Evolutionary conservation across 2,888 invertebrate genomes (phyloP), one percentile per base, ranked within the genome.

Genomic region (Eupsilia transversa): DNA sequence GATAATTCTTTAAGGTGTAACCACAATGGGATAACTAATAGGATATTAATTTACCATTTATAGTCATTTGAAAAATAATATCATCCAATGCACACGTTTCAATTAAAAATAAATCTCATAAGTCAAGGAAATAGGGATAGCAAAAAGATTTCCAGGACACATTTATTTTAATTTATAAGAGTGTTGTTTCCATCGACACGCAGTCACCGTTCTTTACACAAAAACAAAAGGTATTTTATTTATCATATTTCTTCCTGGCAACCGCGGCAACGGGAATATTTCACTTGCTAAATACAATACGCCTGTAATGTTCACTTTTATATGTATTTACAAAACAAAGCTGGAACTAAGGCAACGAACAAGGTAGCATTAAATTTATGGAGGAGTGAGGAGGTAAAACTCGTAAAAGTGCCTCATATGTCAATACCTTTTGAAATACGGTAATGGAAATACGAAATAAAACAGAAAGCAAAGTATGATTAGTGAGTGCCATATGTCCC

Each of bases 361-460:
- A 94, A 92, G 93, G 93, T 92, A 92, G 91, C 91, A 91, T 94
- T 92, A 91, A 93, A 94, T 93, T 93, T 92, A 93, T 90, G 91
- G 89, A 90, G 88, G 89, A 92, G 90, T 92, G 92, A 92, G 91
- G 90, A 90, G 90, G 93, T 93, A 92, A 93, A 94, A 94, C 94
- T 94, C 96, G 92, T 96, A 96, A 96, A 96, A 95, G 95, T 94
- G 95, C 94, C 95, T 92, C 96, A 94, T 95, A 94, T 94, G 96
- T 96, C 96, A 96, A 96, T 96, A 96, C 95, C 93, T 96, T 95
- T 95, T 96, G 96, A 96, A 96, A 96, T 96, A 96, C 94, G 95
- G 93, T 96, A 96, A 96, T 96, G 96, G 96, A 96, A 96, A 96
- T 96, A 94, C 94, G 95, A 95, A 96, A 96, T 96, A 96, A 96